These are phyloP conservation scores for Helicoverpa armigera DNA, from an alignment of 1,140 invertebrate species.

Conservation along the genomic window DNA sequence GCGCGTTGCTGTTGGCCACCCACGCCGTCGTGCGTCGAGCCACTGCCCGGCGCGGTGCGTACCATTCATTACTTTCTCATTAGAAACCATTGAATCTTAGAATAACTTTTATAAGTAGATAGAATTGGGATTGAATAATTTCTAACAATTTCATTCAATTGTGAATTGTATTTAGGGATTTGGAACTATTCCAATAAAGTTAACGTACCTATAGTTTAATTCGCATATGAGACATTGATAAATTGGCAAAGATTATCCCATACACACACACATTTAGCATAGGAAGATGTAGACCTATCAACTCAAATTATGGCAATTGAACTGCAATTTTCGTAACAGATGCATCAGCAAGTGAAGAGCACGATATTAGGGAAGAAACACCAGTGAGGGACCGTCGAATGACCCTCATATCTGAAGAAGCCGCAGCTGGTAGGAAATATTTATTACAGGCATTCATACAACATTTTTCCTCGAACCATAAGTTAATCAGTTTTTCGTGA, in stretches of 20 bases:
- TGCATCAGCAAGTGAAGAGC: constrained; percentile 68
- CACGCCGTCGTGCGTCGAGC: constrained; percentile 89
- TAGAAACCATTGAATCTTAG: neutral
- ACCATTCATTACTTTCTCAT: constrained; percentile 50
- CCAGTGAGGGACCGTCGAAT: constrained; percentile 72
- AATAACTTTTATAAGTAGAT: neutral
- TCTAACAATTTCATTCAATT: neutral
- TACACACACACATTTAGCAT: neutral
- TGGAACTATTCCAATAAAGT: constrained; percentile 25
- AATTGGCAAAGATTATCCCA: constrained; percentile 24
- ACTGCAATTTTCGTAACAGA: constrained; percentile 67
- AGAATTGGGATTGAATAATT: neutral
- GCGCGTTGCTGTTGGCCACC: constrained; percentile 91
- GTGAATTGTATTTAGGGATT: constrained; percentile 3
- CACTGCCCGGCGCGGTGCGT: constrained; percentile 77
- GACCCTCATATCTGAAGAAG: constrained; percentile 69
- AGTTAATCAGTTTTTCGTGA: constrained; percentile 43
- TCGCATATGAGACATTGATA: constrained; percentile 29
- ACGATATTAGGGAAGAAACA: constrained; percentile 67
- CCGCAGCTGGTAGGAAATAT: constrained; percentile 56
- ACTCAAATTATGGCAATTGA: neutral
- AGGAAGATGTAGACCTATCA: too few relatives aligned
- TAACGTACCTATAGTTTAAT: neutral
- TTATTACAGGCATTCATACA: neutral
- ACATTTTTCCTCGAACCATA: neutral